These are phyloP conservation scores for Odobenus rosmarus DNA, from an alignment of 2,113 vertebrate species.

Conservation along the genomic window DNA sequence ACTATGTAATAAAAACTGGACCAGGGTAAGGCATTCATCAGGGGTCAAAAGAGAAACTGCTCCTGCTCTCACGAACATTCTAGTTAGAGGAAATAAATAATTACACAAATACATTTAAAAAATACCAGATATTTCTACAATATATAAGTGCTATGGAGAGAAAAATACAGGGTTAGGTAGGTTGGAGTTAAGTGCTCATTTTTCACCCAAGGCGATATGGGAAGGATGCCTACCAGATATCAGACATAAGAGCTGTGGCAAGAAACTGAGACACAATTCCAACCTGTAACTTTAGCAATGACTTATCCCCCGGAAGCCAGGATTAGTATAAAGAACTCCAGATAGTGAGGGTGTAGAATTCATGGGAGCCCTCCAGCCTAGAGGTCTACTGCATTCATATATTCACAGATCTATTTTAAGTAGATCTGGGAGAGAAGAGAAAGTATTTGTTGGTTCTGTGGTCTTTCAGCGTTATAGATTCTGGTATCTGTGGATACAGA, in stretches of 20 bases:
- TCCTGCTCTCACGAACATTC: background rate
- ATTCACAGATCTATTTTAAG: background rate
- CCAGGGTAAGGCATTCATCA: background rate
- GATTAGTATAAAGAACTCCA: constrained; percentile 7
- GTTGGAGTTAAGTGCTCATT: background rate
- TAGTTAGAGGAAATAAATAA: constrained; percentile 7
- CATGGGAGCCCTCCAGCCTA: background rate
- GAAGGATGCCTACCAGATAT: background rate
- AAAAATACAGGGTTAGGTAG: background rate
- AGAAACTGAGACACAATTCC: background rate
- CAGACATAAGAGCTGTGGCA: background rate
- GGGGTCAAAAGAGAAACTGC: background rate
- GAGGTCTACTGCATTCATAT: background rate
- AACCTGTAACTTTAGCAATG: background rate
- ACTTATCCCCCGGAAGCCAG: background rate
- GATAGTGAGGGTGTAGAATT: background rate
- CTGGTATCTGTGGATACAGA: no score
- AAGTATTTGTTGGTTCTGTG: background rate
- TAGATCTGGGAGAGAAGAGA: background rate
- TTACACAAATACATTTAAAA: background rate
- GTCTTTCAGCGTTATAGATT: background rate
- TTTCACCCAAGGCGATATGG: background rate
- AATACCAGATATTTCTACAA: background rate
- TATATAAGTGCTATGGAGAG: background rate
- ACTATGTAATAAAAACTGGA: background rate